phyloP scores from a whole-genome alignment of 2,113 vertebrate genomes.

The Microtus oregoni region DNA sequence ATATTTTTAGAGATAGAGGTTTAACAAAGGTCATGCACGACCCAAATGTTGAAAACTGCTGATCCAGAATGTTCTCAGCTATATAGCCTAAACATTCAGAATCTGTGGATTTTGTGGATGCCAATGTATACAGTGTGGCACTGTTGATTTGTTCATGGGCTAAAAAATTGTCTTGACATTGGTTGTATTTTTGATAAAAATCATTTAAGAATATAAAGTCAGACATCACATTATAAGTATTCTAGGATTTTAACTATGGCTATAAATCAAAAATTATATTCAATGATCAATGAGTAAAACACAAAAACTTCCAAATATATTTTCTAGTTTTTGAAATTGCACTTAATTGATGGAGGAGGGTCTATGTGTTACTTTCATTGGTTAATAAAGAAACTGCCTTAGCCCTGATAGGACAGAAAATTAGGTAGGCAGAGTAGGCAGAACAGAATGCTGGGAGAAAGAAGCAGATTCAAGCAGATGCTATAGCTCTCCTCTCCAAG shows the following conservation, averaged over 20 bases:
- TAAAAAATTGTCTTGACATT: neutral
- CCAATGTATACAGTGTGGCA: neutral
- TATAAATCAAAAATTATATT: neutral
- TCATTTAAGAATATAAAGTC: neutral
- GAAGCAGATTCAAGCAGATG: no score
- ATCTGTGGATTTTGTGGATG: neutral
- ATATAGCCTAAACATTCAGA: neutral
- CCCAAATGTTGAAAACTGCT: neutral
- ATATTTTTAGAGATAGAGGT: neutral
- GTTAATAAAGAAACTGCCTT: no score
- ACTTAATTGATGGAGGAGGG: neutral
- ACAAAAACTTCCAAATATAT: neutral
- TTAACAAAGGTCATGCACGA: neutral
- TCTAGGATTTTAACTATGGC: neutral
- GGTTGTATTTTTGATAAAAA: neutral
- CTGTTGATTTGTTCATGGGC: neutral
- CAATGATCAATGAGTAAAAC: neutral
- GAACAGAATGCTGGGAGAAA: no score
- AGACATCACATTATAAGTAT: neutral
- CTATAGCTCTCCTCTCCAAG: no score
- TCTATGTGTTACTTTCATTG: no score
- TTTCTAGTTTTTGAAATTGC: no score
- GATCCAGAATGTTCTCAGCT: neutral
- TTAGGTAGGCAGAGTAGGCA: no score
- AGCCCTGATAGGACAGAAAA: no score